Base-by-base conservation (phyloP, 2,797 vertebrate species). In the Neostethus bicornis region DNA sequence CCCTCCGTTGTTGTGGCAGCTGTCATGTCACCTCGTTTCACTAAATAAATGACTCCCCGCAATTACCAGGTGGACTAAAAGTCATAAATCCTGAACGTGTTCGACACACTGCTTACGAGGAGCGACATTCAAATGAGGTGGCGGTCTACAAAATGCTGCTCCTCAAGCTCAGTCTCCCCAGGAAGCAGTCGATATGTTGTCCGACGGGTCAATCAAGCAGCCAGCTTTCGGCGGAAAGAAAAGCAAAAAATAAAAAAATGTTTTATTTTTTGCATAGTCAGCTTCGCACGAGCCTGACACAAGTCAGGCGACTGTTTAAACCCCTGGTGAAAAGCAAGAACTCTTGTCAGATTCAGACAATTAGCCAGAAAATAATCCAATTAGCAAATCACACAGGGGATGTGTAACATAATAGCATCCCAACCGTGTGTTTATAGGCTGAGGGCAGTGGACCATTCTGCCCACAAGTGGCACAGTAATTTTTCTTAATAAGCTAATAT, bases 11-110 rank as follows among this genome's bases (percentile, higher is more conserved):
- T 70, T 57, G 61, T 75, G 73, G 60, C 80, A 83, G 64, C 70
- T 80, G 79, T 80, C 80, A 67, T 57, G 67, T 84, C 77, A 77
- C 71, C 70, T 55, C 47, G 7, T 81, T 63, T 70, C 63, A 70
- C 57, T 26, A 41, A 71, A 75, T 64, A 68, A 62, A 47, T 21
- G 47, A 57, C 65, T 66, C 69, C 35, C 31, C 31, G 44, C 84
- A 82, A 85, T 86, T 68, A 81, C 64, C 67, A 72, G 63, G 62
- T 70, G 72, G 54, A 67, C 31, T 14, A 48, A n/a, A n/a, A 60
- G 51, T 71, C 62, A 72, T 79, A 74, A 77, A 83, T 83, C 75
- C 66, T 68, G 55, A 17, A 66, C 14, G 29, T 35, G 52, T 24
- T 62, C n/a, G 67, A 79, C 73, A 75, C 12, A 12, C 26, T 25